These are phyloP conservation scores for Neolamprologus variostigma DNA, from an alignment of 2,113 vertebrate genomes.

Conservation along the genomic window DNA sequence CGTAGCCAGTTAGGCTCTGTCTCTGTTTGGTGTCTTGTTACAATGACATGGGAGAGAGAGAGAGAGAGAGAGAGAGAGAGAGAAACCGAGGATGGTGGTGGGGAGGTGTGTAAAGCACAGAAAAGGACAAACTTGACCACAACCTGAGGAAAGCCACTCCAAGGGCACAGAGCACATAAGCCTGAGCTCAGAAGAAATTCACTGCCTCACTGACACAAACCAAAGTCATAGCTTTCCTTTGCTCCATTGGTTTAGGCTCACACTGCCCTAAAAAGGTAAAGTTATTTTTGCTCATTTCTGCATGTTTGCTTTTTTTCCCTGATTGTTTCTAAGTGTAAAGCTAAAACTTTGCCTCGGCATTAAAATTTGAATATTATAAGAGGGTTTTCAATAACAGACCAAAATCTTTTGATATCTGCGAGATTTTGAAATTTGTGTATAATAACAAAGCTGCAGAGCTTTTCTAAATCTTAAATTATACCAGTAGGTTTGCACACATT, in stretches of 20 bases:
- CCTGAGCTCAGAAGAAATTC: neutral
- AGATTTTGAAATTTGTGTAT: neutral
- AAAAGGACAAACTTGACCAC: constrained; percentile 9
- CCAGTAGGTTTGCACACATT: neutral
- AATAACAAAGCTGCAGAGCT: neutral
- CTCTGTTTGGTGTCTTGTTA: constrained; percentile 64
- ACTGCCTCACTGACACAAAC: neutral
- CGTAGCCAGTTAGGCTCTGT: neutral
- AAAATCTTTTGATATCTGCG: neutral
- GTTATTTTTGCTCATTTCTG: neutral
- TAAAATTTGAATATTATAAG: neutral
- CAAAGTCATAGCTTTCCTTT: neutral
- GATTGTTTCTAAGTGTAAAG: neutral
- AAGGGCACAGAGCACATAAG: constrained; percentile 51
- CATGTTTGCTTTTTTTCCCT: neutral
- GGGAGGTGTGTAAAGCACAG: neutral
- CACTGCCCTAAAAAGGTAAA: constrained; percentile 35
- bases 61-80: neutral
- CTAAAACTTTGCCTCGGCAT: neutral
- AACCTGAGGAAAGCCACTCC: constrained; percentile 45
- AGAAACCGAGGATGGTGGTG: neutral
- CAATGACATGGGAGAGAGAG: constrained; percentile 3
- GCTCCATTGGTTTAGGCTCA: neutral
- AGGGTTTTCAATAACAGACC: neutral
- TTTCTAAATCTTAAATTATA: neutral